Evolutionary conservation across 2,797 vertebrate genomes (phyloP), one percentile per base, ranked within the genome.

Genomic region (Sandelia bainsii): DNA sequence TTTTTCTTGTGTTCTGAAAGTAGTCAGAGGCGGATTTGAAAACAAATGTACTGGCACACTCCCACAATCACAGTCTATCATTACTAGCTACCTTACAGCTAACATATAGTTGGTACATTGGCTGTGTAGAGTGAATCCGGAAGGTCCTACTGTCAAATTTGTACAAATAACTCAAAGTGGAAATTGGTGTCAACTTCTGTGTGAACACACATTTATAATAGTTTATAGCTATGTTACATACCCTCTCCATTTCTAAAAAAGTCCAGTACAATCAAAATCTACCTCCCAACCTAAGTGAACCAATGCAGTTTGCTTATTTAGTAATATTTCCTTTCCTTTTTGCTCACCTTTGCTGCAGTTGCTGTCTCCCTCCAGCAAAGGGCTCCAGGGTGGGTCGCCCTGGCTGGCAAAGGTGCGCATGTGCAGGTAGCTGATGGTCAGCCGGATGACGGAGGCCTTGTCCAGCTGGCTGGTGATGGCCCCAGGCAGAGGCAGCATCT

Each of bases 391-490:
- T 0, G 96, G 96, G 81, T 96, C 95, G 61, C 96, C 96, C 56
- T 96, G 95, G 54, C 88, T 95, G 61, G 96, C 95, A n/a, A 97
- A 97, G 87, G 95, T 94, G 51, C 96, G 94, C 95, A 97, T 96
- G 88, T 96, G 95, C 91, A 97, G 94, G 94, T 96, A 97, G 89
- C 96, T 96, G 92, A 97, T 97, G 86, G 96, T 97, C 72, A 97
- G 95, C 27, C 96, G 93, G 82, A 97, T 97, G 87, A 97, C 95
- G 0, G 96, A 97, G 65, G 96, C 96, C 84, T 97, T 97, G 92
- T 97, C 96, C 89, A 97, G 93, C 90, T 97, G 96, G 90, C 96
- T 97, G 50, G 96, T 96, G 90, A 97, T 97, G 84, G 96, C 96
- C 0, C 96, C 96, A 0, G 96, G 96, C 64, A 97, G 87, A 6